Conservation (phyloP, 1,140 invertebrate genomes). For the Sycophila sp. region DNA sequence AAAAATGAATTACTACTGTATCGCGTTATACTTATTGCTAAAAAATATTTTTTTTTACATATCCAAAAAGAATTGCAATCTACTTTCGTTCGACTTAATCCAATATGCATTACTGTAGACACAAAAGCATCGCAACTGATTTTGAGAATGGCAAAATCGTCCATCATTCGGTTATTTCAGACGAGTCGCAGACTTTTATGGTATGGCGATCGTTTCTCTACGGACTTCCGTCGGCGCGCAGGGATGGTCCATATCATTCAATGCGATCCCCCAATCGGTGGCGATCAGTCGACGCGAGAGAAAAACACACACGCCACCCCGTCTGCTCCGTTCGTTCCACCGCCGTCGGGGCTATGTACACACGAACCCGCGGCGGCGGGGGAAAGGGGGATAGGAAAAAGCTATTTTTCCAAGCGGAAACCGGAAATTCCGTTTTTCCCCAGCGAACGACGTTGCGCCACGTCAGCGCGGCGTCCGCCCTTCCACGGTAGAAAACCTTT, state of each 20-base stretch:
- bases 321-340: constrained; percentile 38
- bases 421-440: constrained; percentile 46
- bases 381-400: constrained; percentile 34
- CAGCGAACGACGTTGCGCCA: constrained; percentile 47
- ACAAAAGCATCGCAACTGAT: neutral
- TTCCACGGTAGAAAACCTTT: constrained; percentile 37
- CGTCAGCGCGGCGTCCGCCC: constrained; percentile 53
- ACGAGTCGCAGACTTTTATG: constrained; percentile 11
- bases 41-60: too few relatives aligned
- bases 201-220: constrained; percentile 17
- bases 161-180: neutral
- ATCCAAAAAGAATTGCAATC: too few relatives aligned
- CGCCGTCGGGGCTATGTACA: neutral
- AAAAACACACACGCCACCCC: constrained; percentile 43
- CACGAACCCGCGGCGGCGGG: neutral
- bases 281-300: constrained; percentile 43
- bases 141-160: neutral
- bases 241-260: constrained; percentile 46
- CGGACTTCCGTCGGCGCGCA: constrained; percentile 33
- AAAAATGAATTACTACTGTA: too few relatives aligned
- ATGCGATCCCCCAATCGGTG: constrained; percentile 37
- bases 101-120: too few relatives aligned
- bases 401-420: constrained; percentile 53
- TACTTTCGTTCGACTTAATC: too few relatives aligned
- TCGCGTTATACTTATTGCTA: too few relatives aligned